phyloP scores from a whole-genome alignment of 2,888 invertebrate genomes.

The Zaprionus obscuricornis region DNA sequence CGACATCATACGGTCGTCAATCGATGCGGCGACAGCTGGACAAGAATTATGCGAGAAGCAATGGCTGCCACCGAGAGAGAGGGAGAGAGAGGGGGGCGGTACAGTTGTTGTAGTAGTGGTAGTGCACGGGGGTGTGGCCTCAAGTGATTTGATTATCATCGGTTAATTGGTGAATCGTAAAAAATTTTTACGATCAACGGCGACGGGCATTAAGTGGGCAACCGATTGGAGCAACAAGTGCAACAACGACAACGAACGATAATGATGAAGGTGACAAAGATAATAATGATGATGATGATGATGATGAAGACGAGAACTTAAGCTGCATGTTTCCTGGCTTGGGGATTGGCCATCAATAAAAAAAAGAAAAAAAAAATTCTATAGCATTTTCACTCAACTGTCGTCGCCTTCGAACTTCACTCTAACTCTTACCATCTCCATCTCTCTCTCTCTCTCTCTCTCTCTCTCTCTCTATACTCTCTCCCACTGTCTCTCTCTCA shows the following conservation, averaged over 20 bases:
- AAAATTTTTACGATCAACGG: constrained; percentile 77
- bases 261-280: no score
- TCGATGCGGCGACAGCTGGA: constrained; percentile 42
- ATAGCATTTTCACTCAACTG: constrained; percentile 67
- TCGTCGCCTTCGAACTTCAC: background rate
- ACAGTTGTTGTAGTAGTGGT: no score
- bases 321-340: constrained; percentile 5
- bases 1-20: constrained; percentile 39
- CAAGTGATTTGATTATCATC: constrained; percentile 81
- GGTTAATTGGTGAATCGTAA: constrained; percentile 82
- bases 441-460: background rate
- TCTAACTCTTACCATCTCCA: no score
- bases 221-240: constrained; percentile 71
- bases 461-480: no score
- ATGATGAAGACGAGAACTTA: constrained; percentile 9
- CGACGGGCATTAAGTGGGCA: constrained; percentile 57
- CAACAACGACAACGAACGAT: constrained; percentile 27
- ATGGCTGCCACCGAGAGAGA: constrained; percentile 5
- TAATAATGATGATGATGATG: constrained; percentile 13
- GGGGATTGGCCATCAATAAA: constrained; percentile 52
- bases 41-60: constrained; percentile 58
- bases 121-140: no score
- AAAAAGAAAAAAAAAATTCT: constrained; percentile 14
- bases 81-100: background rate
- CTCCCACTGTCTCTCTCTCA: no score